A percentile compares a stretch with the other conserved stretches of the same genome.
Conservation (phyloP, 1,140 invertebrate genomes). For the Euwallacea fornicatus region DNA sequence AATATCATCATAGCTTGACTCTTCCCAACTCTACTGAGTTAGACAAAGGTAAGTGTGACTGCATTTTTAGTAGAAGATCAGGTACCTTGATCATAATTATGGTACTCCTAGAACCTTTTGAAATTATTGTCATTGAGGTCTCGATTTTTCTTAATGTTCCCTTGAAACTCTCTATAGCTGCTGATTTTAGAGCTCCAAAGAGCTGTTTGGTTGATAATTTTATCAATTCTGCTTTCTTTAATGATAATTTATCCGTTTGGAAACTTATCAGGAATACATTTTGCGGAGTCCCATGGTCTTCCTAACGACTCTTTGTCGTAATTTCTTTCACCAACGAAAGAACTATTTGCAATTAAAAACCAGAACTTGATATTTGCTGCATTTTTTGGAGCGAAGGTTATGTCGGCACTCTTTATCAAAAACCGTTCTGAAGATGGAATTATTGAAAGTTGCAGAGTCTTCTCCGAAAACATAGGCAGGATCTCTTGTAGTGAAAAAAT, state of each 20-base stretch:
- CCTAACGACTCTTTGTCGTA: not conserved
- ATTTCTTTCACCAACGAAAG: not conserved
- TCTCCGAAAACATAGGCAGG: conserved; percentile 9
- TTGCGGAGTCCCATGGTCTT: conserved; percentile 9
- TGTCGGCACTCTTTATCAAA: not conserved
- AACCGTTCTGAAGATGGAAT: conserved; percentile 5
- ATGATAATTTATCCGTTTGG: conserved; percentile 27
- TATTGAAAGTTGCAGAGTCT: conserved; percentile 5
- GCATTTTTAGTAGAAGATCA: not conserved
- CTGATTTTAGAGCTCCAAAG: not conserved
- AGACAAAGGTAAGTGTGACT: conserved; percentile 14
- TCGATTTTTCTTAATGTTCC: conserved; percentile 3
- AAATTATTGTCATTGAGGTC: conserved; percentile 18
- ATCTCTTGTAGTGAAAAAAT: conserved; percentile 11
- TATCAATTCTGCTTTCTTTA: conserved; percentile 14
- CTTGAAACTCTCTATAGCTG: conserved; percentile 8
- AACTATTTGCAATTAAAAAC: conserved; percentile 10
- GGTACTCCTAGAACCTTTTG: conserved; percentile 27
- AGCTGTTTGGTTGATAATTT: conserved; percentile 4
- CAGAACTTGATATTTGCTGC: not conserved
- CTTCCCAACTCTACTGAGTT: conserved; percentile 6
- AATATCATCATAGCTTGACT: conserved; percentile 35
- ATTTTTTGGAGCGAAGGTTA: conserved; percentile 16
- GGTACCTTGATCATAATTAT: not conserved
- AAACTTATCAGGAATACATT: conserved; percentile 13